A percentile compares a stretch with the other conserved stretches of the same genome.
phyloP scores from a whole-genome alignment of 2,888 invertebrate genomes.

The Apantesis nais region DNA sequence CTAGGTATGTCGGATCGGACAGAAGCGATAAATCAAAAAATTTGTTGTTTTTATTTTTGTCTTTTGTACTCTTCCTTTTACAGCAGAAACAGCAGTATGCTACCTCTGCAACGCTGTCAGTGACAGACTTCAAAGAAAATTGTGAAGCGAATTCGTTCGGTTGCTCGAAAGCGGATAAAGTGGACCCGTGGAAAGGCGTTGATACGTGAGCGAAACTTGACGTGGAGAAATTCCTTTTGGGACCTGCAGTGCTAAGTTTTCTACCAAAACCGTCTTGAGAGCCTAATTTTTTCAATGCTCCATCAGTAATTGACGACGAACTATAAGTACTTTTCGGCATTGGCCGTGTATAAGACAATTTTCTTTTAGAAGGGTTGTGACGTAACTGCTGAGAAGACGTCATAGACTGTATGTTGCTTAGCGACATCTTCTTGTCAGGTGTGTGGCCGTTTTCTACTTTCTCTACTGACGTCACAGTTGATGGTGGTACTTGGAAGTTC shows the following conservation, averaged over 20 bases:
- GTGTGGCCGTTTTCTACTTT: conserved; percentile 50
- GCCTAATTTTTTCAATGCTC: conserved; percentile 74
- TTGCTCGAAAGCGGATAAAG: conserved; percentile 90
- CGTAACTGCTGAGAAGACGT: conserved; percentile 58
- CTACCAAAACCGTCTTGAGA: conserved; percentile 73
- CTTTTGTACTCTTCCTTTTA: conserved; percentile 60
- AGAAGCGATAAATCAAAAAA: conserved; percentile 91
- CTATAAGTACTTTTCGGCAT: conserved; percentile 79
- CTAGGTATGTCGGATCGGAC: conserved; percentile 91
- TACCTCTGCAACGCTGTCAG: conserved; percentile 84
- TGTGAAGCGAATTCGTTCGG: conserved; percentile 92
- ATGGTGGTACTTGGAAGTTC: conserved; percentile 51
- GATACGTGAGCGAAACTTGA: conserved; percentile 94
- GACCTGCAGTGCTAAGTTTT: conserved; percentile 68
- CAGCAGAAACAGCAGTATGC: conserved; percentile 78
- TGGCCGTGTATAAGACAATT: conserved; percentile 68
- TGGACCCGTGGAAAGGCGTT: conserved; percentile 94
- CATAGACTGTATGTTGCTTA: conserved; percentile 47
- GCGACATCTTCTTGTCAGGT: conserved; percentile 45
- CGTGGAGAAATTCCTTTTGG: conserved; percentile 89
- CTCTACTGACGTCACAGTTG: conserved; percentile 42
- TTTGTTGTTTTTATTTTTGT: conserved; percentile 78
- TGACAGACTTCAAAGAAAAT: conserved; percentile 89
- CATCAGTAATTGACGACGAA: conserved; percentile 86
- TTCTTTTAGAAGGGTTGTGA: conserved; percentile 70